Evolutionary conservation across 2,797 vertebrate species (phyloP).

Genomic region (Bradypodion pumilum): DNA sequence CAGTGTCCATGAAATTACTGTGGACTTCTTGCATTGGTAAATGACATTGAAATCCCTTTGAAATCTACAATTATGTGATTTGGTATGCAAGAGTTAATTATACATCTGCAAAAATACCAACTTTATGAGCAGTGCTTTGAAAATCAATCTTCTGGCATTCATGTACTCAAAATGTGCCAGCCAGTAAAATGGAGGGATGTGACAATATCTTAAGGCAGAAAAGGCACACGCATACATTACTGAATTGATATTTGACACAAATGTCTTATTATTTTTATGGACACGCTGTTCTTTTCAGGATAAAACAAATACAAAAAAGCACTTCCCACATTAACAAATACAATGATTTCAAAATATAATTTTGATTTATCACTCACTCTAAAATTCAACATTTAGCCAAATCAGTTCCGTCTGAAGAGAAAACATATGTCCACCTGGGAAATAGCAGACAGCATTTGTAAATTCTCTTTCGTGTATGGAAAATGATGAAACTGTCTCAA

Average conservation of each 20-base stretch:
- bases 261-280: constrained; percentile 49
- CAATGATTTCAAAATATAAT: constrained; percentile 63
- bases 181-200: constrained; percentile 48
- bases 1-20: not conserved
- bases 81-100: not conserved
- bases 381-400: constrained; percentile 56
- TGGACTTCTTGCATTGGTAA: too few species aligned
- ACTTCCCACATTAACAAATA: constrained; percentile 56
- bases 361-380: constrained; percentile 68
- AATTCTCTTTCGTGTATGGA: constrained; percentile 54
- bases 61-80: too few species aligned
- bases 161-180: constrained; percentile 35
- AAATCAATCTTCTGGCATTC: constrained; percentile 14
- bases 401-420: constrained; percentile 63
- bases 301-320: constrained; percentile 18
- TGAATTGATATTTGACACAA: constrained; percentile 45
- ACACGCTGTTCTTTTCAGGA: constrained; percentile 47
- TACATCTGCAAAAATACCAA: not conserved
- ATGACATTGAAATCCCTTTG: too few species aligned
- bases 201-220: constrained; percentile 6
- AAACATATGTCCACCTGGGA: constrained; percentile 63
- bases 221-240: constrained; percentile 1
- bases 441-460: constrained; percentile 63
- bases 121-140: not conserved
- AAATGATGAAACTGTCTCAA: constrained; percentile 72